Percentiles rank a stretch among this genome's conserved stretches.
Evolutionary conservation across 2,797 vertebrate species (phyloP).

Genomic region (Syndactyla subalaris): DNA sequence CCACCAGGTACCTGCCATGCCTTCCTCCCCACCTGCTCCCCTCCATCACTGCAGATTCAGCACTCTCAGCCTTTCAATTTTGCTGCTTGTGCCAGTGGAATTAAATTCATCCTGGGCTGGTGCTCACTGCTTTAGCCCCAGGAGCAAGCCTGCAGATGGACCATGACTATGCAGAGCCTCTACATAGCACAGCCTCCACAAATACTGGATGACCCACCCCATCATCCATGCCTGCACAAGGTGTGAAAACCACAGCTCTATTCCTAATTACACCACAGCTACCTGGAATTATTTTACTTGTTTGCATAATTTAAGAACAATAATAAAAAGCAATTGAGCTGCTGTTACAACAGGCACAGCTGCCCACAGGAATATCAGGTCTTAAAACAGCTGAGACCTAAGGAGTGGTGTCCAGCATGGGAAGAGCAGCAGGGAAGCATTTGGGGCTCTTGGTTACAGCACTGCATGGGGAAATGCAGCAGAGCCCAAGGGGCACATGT

Average conservation of each 20-base stretch:
- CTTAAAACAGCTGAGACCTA: neutral
- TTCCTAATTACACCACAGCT: rapidly evolving
- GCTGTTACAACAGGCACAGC: neutral
- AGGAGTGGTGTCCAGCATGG: rapidly evolving
- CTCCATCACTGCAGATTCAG: rapidly evolving
- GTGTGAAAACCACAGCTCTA: neutral
- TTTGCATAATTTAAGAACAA: neutral
- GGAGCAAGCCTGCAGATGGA: neutral
- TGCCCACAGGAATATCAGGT: neutral
- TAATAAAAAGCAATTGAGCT: neutral
- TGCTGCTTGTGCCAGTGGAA: neutral
- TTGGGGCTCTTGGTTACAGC: neutral
- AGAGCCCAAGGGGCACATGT: rapidly evolving
- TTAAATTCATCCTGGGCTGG: neutral
- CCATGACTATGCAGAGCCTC: rapidly evolving
- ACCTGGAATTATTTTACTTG: neutral
- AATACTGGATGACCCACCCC: rapidly evolving
- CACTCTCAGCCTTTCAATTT: neutral
- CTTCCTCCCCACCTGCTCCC: no score
- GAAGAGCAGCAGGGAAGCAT: neutral
- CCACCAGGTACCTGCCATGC: rapidly evolving
- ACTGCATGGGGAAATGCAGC: rapidly evolving
- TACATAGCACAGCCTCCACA: neutral
- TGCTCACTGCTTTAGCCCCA: rapidly evolving
- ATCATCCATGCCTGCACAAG: rapidly evolving